These are phyloP conservation scores for Bombus haemorrhoidalis DNA, from an alignment of 1,140 invertebrate genomes.

Conservation along the genomic window DNA sequence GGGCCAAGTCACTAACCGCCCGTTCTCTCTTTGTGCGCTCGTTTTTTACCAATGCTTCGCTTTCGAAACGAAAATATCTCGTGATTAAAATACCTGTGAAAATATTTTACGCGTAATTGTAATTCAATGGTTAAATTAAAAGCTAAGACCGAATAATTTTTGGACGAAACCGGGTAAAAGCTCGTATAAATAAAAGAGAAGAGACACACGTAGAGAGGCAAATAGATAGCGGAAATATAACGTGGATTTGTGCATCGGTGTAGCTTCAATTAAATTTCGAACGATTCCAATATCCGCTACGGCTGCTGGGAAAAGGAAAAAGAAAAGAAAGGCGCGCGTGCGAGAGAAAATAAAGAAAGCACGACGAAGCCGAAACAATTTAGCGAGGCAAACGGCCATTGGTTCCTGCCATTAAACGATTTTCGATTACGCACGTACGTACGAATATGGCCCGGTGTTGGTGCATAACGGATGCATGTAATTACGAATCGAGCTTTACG, in stretches of 20 bases:
- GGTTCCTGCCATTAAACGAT: slow-evolving; percentile 52
- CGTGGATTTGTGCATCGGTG: not conserved
- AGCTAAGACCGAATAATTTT: not conserved
- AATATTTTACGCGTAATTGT: not conserved
- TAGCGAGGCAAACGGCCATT: slow-evolving; percentile 36
- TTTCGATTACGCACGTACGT: slow-evolving; percentile 59
- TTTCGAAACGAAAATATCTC: not conserved
- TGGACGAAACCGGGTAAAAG: not conserved
- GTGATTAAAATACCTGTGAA: not conserved
- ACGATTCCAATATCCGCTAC: slow-evolving; percentile 33
- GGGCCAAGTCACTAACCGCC: not conserved
- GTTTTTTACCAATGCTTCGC: not conserved
- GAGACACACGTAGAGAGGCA: not conserved
- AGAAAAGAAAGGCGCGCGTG: not conserved
- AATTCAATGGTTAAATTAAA: not conserved
- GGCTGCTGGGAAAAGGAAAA: not conserved
- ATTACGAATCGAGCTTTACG: slow-evolving; percentile 71
- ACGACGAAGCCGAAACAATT: slow-evolving; percentile 53
- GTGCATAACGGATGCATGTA: slow-evolving; percentile 66
- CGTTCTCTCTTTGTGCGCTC: not conserved
- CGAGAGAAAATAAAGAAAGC: not conserved
- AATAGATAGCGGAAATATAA: slow-evolving; percentile 1
- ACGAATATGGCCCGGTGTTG: slow-evolving; percentile 43
- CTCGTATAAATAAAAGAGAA: not conserved
- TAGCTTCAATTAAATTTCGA: slow-evolving; percentile 17